Percentiles rank a stretch among this genome's conserved stretches.
phyloP scores from a whole-genome alignment of 2,113 vertebrate genomes.

The Burhinus oedicnemus region DNA sequence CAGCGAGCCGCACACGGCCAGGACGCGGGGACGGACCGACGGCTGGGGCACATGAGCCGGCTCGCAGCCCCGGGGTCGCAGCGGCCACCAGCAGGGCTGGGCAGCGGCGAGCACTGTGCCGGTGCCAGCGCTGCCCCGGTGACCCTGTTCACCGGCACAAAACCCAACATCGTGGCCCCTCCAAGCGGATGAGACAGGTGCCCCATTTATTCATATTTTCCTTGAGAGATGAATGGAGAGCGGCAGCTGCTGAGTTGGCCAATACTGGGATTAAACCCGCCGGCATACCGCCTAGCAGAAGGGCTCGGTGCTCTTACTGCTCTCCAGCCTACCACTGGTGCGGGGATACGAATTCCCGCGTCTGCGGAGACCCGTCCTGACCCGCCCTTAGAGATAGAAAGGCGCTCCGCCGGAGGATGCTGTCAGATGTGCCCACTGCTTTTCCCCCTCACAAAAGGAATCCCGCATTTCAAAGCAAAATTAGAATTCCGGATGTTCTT shows the following conservation, averaged over 20 bases:
- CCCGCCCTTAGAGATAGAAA: neutral
- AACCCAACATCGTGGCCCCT: neutral
- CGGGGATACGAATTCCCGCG: neutral
- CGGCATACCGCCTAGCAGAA: neutral
- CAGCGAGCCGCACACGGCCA: fast-evolving
- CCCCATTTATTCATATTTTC: neutral
- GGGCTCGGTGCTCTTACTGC: neutral
- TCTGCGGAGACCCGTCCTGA: neutral
- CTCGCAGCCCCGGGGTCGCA: fast-evolving
- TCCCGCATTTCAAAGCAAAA: neutral
- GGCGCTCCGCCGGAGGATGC: fast-evolving
- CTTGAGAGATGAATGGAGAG: neutral
- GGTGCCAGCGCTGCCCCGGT: neutral
- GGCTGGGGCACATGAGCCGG: neutral
- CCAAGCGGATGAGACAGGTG: fast-evolving
- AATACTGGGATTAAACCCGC: neutral
- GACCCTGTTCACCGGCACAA: fast-evolving
- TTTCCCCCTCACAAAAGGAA: neutral
- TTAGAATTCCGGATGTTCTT: neutral
- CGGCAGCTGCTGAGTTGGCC: neutral
- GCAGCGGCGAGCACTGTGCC: neutral
- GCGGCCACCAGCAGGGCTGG: neutral
- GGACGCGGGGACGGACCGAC: fast-evolving
- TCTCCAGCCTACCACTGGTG: fast-evolving
- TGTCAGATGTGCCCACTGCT: neutral